phyloP scores from a whole-genome alignment of 2,113 vertebrate genomes.

The Piaya cayana region DNA sequence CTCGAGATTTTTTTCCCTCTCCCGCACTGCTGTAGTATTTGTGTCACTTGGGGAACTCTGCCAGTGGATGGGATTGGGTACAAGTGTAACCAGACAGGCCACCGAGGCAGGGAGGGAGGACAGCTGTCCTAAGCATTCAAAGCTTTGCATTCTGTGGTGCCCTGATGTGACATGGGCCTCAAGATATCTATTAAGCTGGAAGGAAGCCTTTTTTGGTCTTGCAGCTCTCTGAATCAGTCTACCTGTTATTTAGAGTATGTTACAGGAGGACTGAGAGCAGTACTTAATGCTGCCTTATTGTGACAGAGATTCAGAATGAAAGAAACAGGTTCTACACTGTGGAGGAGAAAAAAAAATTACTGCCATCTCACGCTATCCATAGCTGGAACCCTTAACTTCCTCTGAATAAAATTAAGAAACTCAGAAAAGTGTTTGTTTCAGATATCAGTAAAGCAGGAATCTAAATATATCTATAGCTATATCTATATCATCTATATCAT shows the following conservation, averaged over 20 bases:
- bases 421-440: neutral
- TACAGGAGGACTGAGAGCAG: neutral
- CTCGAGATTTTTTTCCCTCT: constrained; percentile 17
- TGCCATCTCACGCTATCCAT: neutral
- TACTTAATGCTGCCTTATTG: neutral
- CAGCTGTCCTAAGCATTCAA: constrained; percentile 65
- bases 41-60: constrained; percentile 48
- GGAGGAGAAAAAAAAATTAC: neutral
- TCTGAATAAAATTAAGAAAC: neutral
- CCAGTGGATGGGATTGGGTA: constrained; percentile 26
- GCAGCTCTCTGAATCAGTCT: neutral
- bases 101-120: neutral
- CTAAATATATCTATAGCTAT: neutral
- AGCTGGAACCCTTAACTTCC: neutral
- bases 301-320: neutral
- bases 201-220: constrained; percentile 22
- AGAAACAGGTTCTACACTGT: neutral
- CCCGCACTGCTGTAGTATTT: neutral
- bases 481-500: too few species aligned
- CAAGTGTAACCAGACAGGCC: constrained; percentile 43
- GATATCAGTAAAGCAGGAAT: neutral
- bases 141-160: constrained; percentile 40
- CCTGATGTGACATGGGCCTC: constrained; percentile 10
- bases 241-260: neutral
- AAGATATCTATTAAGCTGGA: constrained; percentile 39